A percentile compares a stretch with the other conserved stretches of the same genome.
Conservation (phyloP, 2,113 vertebrate genomes). For the Agelaius phoeniceus region DNA sequence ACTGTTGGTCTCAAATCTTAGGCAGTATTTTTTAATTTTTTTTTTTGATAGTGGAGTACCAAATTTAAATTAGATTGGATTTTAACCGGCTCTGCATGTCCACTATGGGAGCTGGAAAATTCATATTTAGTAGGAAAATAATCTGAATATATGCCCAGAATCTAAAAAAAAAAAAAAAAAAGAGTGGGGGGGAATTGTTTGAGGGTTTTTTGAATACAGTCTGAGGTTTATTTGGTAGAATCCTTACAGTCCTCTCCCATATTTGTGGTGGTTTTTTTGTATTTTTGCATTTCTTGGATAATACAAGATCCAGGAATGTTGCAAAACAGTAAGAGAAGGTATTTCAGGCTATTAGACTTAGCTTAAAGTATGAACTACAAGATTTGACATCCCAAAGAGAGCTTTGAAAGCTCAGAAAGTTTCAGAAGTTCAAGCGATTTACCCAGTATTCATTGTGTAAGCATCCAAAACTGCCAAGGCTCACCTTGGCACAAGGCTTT, state of each 20-base stretch:
- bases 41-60: not conserved
- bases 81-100: not conserved
- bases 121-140: not conserved
- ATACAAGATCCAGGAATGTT: not conserved
- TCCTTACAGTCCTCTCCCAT: not conserved
- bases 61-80: not conserved
- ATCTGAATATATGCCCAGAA: not conserved
- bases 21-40: not conserved
- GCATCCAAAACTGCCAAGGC: not conserved
- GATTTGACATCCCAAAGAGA: not conserved
- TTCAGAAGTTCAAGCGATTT: not conserved
- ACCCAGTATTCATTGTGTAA: not conserved
- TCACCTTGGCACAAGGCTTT: not conserved
- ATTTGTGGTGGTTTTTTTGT: not conserved
- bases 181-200: rapidly evolving
- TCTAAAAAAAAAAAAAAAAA: not conserved
- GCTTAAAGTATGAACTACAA: not conserved
- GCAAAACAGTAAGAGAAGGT: not conserved
- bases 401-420: not conserved
- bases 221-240: not conserved
- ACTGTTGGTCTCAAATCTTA: not conserved
- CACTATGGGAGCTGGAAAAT: not conserved
- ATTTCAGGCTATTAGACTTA: not conserved
- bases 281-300: not conserved
- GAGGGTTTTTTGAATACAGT: not conserved